Base-by-base conservation (phyloP, 2,888 invertebrate species). In the Antheraea yamamai region DNA sequence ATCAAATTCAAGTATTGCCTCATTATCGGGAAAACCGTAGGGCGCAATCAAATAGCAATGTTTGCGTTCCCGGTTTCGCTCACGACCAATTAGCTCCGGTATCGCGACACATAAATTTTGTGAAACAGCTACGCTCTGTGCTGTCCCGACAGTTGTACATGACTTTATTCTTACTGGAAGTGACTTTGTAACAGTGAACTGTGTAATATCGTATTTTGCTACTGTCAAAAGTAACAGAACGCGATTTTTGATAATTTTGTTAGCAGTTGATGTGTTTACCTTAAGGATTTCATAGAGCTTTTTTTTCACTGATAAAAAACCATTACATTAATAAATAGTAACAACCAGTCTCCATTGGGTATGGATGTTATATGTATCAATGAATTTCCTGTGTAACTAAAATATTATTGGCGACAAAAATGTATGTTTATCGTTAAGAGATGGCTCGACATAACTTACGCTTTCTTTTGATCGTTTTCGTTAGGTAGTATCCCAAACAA, bases 41-140 rank as follows among this genome's bases (percentile, higher is more conserved):
- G 86, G 85, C 82, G 89, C 89, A 90, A 92, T 92, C 90, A 90
- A 88, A 89, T 88, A 85, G 87, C 88, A 82, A 87, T 88, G 88
- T 88, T 88, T 87, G 88, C 86, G 85, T 87, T 85, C 84, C 84
- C 81, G 84, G 86, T 87, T 82, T 84, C 82, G 86, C 90, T 89
- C 88, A 89, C 90, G 89, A 92, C 91, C 92, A 92, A 93, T 93
- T 92, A 93, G 89, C 87, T 84, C 81, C 86, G 83, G 83, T 89
- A 88, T 86, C 83, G 88, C 89, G 89, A 88, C 89, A 88, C 90
- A 90, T 92, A 91, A 92, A 92, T 92, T 92, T 88, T 89, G 86
- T 89, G 87, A 87, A 91, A 91, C 87, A 87, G 88, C 88, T 84
- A 82, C 81, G 80, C 82, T 84, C 81, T 81, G 81, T 83, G 81